Conservation (phyloP, 2,888 invertebrate genomes). For the Hirtodrosophila alboralis region DNA sequence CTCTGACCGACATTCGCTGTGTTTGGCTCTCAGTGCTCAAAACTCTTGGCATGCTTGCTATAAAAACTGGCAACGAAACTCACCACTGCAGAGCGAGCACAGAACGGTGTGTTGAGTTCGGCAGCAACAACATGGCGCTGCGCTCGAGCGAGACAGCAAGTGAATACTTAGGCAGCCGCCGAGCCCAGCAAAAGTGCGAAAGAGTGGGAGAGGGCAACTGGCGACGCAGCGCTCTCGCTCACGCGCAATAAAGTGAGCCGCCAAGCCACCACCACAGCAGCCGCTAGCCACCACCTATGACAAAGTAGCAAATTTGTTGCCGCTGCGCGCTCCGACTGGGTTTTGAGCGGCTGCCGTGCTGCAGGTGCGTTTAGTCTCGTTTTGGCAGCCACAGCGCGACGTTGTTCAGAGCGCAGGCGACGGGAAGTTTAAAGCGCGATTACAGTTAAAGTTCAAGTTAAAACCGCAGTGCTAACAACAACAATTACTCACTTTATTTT, state of each 20-base stretch:
- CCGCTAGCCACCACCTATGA: conserved; percentile 46
- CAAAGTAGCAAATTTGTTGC: conserved; percentile 62
- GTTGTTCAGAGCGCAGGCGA: conserved; percentile 56
- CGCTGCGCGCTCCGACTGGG: conserved; percentile 40
- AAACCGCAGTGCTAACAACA: conserved; percentile 17
- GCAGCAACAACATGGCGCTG: conserved; percentile 58
- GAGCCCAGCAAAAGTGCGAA: conserved; percentile 1
- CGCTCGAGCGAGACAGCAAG: conserved; percentile 42
- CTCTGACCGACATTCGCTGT: conserved; percentile 49
- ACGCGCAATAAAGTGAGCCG: background rate
- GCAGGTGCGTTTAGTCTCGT: conserved; percentile 83
- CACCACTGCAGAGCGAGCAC: conserved; percentile 49
- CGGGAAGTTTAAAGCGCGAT: conserved; percentile 24
- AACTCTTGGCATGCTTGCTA: conserved; percentile 36
- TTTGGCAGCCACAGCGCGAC: conserved; percentile 80
- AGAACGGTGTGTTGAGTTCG: conserved; percentile 44
- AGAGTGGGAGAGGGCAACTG: conserved; percentile 5
- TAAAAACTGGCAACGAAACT: conserved; percentile 52
- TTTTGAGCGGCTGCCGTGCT: conserved; percentile 60
- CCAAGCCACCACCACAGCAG: conserved; percentile 28
- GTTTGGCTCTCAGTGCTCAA: background rate
- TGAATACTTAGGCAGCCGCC: conserved; percentile 6
- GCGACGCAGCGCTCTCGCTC: conserved; percentile 29
- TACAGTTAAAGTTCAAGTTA: conserved; percentile 5
- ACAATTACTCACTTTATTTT: conserved; percentile 16